Base-by-base conservation (phyloP, 1,140 invertebrate species). In the Panagrolaimus sp. region DNA sequence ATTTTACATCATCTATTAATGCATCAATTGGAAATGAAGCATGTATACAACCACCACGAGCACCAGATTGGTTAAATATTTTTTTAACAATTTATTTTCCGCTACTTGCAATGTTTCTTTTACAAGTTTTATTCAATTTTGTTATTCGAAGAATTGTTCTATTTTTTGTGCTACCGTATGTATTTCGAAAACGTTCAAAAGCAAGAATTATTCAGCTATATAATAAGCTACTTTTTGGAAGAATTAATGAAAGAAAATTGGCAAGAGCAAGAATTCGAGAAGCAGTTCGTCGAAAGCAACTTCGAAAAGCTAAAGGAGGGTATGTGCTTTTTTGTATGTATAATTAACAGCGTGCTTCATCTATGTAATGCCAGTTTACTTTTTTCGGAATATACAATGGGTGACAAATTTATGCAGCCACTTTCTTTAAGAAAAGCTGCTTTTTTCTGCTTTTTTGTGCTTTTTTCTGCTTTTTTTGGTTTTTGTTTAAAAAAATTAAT, bases 171-270 rank as follows among this genome's bases (percentile, higher is more conserved):
- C 23, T 70, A 23, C 48, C 63, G 14, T 61, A 38, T 31, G 51
- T 70, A 20, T 70, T 70, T 63, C 64, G 62, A 31, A 51, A 48
- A 43, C 38, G 63, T 23, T 61, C 64, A 44, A 67, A 67, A 38
- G 57, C 63, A 13, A 27, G 69, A 23, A 42, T 70, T 9, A 70
- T 70, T 63, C 65, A 70, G 8, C 57, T 70, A 9, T 70, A 70
- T 47, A 70, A 70, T 62, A 70, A 70, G 27, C 14, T 70, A n/a
- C 25, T 68, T 9, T 31, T 47, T 38, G 23, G n/a, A 9, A 23
- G 67, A 38, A 31, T 23, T 20, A 68, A 70, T 57, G 51, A 57
- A 57, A 20, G 51, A 8, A 20, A 27, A 5, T 5, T 57, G 0
- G 51, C 51, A 1, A 13, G 51, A 16, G 51, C 51, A 11, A 20